These are phyloP conservation scores for Ophonus ardosiacus DNA, from an alignment of 2,888 invertebrate genomes.

Conservation along the genomic window DNA sequence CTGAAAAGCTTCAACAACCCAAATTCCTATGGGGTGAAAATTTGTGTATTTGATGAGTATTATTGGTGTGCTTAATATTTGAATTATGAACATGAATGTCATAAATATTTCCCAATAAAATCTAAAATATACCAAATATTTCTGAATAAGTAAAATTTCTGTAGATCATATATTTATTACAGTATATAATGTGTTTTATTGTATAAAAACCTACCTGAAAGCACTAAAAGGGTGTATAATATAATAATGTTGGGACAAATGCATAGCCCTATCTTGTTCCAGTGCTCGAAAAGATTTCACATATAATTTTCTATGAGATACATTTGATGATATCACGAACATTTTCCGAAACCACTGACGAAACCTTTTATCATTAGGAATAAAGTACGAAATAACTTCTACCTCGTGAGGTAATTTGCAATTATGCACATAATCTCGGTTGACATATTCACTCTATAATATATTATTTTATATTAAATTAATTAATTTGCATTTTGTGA, in stretches of 20 bases:
- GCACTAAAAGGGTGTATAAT: conserved; percentile 55
- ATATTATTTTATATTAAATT: background rate
- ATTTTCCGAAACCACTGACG: conserved; percentile 27
- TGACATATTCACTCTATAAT: conserved; percentile 2
- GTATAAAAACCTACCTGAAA: conserved; percentile 29
- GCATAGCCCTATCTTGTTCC: conserved; percentile 34
- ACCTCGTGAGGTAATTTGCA: conserved; percentile 37
- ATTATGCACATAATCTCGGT: conserved; percentile 17
- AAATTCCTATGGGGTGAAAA: background rate
- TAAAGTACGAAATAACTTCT: conserved; percentile 47
- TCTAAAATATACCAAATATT: conserved; percentile 7
- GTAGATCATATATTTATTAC: too few species aligned
- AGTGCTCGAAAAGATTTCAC: conserved; percentile 42
- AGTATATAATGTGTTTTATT: too few species aligned
- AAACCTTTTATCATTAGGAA: background rate
- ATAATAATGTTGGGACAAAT: conserved; percentile 49
- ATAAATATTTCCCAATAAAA: conserved; percentile 56
- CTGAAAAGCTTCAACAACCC: background rate
- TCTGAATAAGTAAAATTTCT: too few species aligned
- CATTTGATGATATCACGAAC: conserved; percentile 45
- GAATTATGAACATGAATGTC: conserved; percentile 24
- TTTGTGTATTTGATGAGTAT: background rate
- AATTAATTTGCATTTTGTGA: background rate
- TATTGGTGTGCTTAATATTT: background rate
- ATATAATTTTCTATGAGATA: conserved; percentile 26